A percentile compares a stretch with the other conserved stretches of the same genome.
Conservation (phyloP, 1,140 invertebrate genomes). For the Eubasilissa regina region DNA sequence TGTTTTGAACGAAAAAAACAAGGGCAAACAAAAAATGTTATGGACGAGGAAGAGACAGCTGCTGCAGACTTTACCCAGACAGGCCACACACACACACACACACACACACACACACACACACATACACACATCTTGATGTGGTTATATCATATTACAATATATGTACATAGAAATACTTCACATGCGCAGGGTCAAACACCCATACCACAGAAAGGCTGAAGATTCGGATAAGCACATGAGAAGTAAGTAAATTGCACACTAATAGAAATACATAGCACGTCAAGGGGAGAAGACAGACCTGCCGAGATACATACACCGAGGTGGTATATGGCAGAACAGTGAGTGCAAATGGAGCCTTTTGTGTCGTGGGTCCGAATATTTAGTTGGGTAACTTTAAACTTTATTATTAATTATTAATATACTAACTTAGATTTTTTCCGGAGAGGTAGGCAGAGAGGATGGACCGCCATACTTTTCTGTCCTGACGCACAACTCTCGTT, state of each 20-base stretch:
- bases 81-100: constrained; percentile 6
- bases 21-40: constrained; percentile 36
- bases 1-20: constrained; percentile 22
- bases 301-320: neutral
- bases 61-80: constrained; percentile 42
- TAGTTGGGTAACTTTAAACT: no score
- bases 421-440: no score
- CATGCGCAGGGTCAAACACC: neutral
- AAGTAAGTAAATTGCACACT: constrained; percentile 33
- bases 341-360: constrained; percentile 24
- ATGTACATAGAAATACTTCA: neutral
- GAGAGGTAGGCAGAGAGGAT: no score
- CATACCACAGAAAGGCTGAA: neutral
- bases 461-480: no score
- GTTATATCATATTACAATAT: neutral
- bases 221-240: constrained; percentile 1
- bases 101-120: neutral
- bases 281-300: neutral
- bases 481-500: no score
- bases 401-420: no score
- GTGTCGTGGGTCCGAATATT: constrained; percentile 19
- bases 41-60: constrained; percentile 32
- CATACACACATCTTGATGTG: neutral
- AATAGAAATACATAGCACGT: constrained; percentile 5
- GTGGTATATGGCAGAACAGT: constrained; percentile 6